Conservation (phyloP, 2,888 invertebrate genomes). For the Thereva unica region DNA sequence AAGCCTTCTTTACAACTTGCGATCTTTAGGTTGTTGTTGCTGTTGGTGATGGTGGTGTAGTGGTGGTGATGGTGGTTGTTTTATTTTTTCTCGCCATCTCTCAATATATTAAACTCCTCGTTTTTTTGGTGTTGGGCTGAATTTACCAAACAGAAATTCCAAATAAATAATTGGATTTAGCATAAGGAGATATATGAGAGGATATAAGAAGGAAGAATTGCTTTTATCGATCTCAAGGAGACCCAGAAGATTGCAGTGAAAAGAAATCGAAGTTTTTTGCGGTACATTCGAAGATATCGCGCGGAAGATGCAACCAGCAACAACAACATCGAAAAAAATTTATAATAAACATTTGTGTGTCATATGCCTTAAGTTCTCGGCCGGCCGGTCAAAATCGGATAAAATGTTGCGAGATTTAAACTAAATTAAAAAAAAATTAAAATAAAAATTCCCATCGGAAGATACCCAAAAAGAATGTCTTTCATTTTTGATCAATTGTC, state of each 20-base stretch:
- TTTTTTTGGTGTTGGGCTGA: constrained; percentile 11
- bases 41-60: constrained; percentile 8
- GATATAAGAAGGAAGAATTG: constrained; percentile 34
- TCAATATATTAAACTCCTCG: background rate
- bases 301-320: no score
- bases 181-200: constrained; percentile 39
- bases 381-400: constrained; percentile 12
- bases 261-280: background rate
- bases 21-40: constrained; percentile 13
- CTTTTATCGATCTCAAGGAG: constrained; percentile 32
- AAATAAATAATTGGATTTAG: constrained; percentile 41
- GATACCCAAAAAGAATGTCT: no score
- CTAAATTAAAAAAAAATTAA: no score
- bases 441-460: no score
- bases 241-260: constrained; percentile 19
- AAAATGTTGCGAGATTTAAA: constrained; percentile 26
- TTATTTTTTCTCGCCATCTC: constrained; percentile 26
- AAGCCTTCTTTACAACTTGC: constrained; percentile 25
- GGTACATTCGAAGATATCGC: background rate
- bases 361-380: constrained; percentile 24
- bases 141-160: constrained; percentile 36
- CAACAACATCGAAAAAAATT: no score
- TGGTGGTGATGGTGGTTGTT: constrained; percentile 24
- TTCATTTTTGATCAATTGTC: constrained; percentile 35
- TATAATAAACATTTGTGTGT: constrained; percentile 22